Evolutionary conservation across 2,888 invertebrate species (phyloP).

Genomic region (Gasteruption jaculator): DNA sequence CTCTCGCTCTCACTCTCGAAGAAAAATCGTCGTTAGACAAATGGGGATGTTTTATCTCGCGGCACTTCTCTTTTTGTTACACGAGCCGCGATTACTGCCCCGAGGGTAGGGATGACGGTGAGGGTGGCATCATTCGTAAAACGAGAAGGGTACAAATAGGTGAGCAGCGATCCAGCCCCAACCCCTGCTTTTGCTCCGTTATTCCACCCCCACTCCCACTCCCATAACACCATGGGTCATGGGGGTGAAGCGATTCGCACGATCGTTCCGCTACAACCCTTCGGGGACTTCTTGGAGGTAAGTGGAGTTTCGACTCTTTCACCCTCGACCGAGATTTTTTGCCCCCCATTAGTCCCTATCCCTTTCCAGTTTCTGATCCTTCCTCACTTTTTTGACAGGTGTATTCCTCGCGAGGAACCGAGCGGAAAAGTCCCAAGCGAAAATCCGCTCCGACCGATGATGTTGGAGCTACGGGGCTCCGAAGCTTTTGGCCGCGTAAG

Average conservation of each 20-base stretch:
- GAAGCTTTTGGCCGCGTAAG: neutral
- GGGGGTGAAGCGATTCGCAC: constrained; percentile 47
- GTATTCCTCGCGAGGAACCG: neutral
- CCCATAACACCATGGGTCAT: constrained; percentile 30
- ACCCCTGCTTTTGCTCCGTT: constrained; percentile 10
- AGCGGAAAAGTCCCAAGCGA: no score
- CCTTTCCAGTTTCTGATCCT: constrained; percentile 8
- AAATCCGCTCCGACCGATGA: no score
- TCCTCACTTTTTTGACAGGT: neutral
- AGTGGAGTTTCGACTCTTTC: constrained; percentile 20
- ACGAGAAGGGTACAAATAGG: constrained; percentile 5
- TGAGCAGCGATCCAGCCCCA: no score
- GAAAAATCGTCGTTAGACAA: constrained; percentile 50
- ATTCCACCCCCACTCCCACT: constrained; percentile 18
- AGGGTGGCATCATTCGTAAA: neutral
- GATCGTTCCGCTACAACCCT: constrained; percentile 31
- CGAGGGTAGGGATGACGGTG: constrained; percentile 21
- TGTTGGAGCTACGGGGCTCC: no score
- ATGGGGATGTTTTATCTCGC: constrained; percentile 50
- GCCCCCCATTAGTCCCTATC: constrained; percentile 13
- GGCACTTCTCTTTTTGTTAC: constrained; percentile 49
- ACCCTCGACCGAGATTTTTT: constrained; percentile 7
- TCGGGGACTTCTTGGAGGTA: constrained; percentile 32
- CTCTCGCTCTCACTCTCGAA: constrained; percentile 15
- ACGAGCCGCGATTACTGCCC: constrained; percentile 44